Conservation (phyloP, 2,113 vertebrate genomes). For the Cephalopterus ornatus region DNA sequence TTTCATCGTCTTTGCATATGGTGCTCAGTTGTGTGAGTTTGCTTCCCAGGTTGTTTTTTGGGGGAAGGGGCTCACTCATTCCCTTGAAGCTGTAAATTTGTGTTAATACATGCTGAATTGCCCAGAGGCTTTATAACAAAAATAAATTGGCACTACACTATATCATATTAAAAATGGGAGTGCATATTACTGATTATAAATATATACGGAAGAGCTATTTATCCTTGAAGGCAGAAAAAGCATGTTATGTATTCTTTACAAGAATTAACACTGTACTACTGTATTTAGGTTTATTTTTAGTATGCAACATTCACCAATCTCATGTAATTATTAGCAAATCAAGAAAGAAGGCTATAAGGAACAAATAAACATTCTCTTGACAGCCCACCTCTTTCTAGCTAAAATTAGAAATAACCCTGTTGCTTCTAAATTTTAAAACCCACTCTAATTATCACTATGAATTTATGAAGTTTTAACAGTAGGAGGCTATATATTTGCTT, state of each 20-base stretch:
- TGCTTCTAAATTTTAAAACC: constrained; percentile 15
- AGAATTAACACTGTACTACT: not conserved
- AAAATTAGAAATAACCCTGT: constrained; percentile 23
- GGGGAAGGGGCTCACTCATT: not conserved
- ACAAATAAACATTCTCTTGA: constrained; percentile 7
- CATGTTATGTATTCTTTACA: not conserved
- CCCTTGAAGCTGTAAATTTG: not conserved
- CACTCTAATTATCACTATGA: constrained; percentile 50
- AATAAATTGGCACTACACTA: not conserved
- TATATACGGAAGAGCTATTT: not conserved
- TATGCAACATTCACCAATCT: not conserved
- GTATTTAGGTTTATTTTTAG: constrained; percentile 9
- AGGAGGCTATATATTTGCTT: constrained; percentile 39
- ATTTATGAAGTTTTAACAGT: constrained; percentile 36
- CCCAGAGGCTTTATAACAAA: not conserved
- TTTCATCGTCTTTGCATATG: constrained; percentile 10
- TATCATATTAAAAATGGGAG: not conserved
- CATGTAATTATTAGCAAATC: not conserved
- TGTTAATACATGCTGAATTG: not conserved
- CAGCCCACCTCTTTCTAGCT: constrained; percentile 3
- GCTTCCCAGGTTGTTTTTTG: not conserved
- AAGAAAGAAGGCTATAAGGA: not conserved
- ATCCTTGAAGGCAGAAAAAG: not conserved
- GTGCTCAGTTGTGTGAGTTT: not conserved
- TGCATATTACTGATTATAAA: not conserved